Conservation (phyloP, 2,113 vertebrate genomes). For the Melanostigma gelatinosum region DNA sequence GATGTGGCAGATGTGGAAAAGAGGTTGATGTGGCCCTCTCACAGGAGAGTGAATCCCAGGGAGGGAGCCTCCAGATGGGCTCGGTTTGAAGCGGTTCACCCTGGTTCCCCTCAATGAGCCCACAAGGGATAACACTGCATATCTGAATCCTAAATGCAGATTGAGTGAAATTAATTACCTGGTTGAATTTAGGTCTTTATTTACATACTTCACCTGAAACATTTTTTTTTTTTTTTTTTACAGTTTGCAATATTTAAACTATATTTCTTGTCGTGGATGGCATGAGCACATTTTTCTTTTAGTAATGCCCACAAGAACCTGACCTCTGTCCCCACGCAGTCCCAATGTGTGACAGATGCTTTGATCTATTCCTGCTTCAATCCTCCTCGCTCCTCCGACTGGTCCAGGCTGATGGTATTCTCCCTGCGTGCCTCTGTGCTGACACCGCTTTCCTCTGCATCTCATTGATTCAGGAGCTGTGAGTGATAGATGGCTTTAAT, state of each 20-base stretch:
- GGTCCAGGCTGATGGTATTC: constrained; percentile 64
- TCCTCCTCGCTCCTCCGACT: constrained; percentile 53
- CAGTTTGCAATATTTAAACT: constrained; percentile 7
- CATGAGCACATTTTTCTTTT: not conserved
- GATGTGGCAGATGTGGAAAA: constrained; percentile 74
- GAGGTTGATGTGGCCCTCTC: constrained; percentile 62
- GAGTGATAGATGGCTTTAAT: constrained; percentile 85
- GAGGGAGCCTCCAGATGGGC: constrained; percentile 78
- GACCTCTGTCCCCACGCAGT: constrained; percentile 48
- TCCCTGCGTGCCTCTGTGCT: constrained; percentile 69
- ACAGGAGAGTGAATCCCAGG: constrained; percentile 74
- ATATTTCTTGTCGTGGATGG: constrained; percentile 7
- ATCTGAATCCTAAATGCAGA: constrained; percentile 72
- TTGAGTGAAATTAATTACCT: constrained; percentile 71
- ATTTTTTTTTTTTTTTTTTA: not conserved
- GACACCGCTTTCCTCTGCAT: constrained; percentile 76
- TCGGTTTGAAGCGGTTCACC: constrained; percentile 75
- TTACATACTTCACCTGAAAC: constrained; percentile 54
- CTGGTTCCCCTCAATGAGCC: constrained; percentile 62
- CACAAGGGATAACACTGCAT: constrained; percentile 67
- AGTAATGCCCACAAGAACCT: constrained; percentile 24
- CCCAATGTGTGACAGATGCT: constrained; percentile 49
- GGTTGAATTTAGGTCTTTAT: constrained; percentile 51
- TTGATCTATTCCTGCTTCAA: constrained; percentile 57
- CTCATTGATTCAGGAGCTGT: constrained; percentile 81